Evolutionary conservation across 2,888 invertebrate species (phyloP).

Genomic region (Aporophyla lueneburgensis): DNA sequence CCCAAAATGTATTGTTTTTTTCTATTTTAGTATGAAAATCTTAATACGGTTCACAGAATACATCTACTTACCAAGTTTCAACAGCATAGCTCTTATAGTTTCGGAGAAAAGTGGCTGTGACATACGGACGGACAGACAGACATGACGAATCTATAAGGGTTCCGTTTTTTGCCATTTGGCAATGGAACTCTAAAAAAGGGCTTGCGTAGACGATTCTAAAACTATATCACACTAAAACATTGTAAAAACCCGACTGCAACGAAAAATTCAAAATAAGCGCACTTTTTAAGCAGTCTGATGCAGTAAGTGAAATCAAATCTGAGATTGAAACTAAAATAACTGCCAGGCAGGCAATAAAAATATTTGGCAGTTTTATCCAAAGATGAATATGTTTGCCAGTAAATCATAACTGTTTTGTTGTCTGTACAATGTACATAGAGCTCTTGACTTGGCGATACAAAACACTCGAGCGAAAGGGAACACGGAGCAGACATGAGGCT

Average conservation of each 20-base stretch:
- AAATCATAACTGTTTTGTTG: slow-evolving; percentile 1
- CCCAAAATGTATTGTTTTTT: too few relatives aligned
- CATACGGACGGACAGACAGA: too few relatives aligned
- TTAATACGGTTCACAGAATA: too few relatives aligned
- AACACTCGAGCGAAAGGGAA: slow-evolving; percentile 39
- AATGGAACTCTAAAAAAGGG: background rate
- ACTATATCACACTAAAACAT: background rate
- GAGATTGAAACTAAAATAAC: background rate
- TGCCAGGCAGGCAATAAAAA: too few relatives aligned
- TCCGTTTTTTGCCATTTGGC: too few relatives aligned
- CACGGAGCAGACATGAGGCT: slow-evolving; percentile 28
- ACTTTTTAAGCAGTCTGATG: background rate
- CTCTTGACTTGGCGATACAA: slow-evolving; percentile 40
- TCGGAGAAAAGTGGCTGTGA: too few relatives aligned
- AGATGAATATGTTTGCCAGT: background rate
- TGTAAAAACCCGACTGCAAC: background rate
- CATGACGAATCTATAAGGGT: too few relatives aligned
- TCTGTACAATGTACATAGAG: slow-evolving; percentile 16
- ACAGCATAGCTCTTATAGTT: too few relatives aligned
- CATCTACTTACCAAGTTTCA: too few relatives aligned
- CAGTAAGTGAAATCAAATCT: background rate
- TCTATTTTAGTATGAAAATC: too few relatives aligned
- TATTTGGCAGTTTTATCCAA: background rate
- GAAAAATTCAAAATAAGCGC: background rate
- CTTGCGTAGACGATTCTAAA: background rate